Percentiles rank a stretch among this genome's conserved stretches.
Conservation (phyloP, 2,797 vertebrate genomes). For the Tolypeutes matacus region DNA sequence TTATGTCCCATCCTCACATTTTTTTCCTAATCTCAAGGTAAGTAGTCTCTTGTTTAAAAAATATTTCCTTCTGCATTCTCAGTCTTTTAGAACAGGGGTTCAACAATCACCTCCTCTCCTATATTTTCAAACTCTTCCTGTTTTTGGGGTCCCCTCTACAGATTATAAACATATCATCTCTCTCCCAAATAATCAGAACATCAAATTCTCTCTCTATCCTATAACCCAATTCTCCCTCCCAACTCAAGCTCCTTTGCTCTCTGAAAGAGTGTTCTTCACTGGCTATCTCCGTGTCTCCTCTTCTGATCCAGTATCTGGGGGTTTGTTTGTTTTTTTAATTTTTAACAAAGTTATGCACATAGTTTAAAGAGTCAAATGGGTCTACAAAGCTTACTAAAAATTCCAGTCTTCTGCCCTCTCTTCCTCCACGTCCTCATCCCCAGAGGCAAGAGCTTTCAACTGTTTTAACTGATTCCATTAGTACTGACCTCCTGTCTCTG, state of each 20-base stretch:
- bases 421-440: background rate
- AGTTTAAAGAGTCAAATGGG: background rate
- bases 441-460: background rate
- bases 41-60: background rate
- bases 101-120: background rate
- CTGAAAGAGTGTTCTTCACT: background rate
- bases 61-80: background rate
- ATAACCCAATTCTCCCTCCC: background rate
- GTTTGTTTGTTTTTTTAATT: background rate
- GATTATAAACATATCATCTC: background rate
- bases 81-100: background rate
- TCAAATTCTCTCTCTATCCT: background rate
- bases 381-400: background rate
- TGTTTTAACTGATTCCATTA: background rate
- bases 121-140: background rate
- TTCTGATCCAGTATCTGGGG: background rate
- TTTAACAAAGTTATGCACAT: background rate
- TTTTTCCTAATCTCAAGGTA: background rate
- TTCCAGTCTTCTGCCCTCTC: too few species aligned
- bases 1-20: background rate
- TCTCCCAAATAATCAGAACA: background rate
- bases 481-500: background rate
- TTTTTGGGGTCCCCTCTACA: background rate
- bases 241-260: background rate
- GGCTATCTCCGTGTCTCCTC: background rate